Evolutionary conservation across 2,888 invertebrate species (phyloP).

Genomic region (Drosophila helvetica): DNA sequence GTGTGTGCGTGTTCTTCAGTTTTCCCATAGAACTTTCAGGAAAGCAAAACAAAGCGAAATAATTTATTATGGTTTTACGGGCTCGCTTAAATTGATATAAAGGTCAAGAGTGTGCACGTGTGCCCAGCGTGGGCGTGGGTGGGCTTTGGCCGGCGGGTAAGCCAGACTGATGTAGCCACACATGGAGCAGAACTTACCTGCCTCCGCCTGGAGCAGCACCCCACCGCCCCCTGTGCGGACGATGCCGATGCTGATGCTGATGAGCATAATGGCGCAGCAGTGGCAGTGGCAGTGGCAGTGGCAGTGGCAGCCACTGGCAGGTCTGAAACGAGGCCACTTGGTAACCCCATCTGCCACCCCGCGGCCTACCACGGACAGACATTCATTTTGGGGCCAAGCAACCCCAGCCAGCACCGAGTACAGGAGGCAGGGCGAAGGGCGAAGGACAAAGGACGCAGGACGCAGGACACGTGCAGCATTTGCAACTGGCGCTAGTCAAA

Average conservation of each 20-base stretch:
- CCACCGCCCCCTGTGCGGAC: not conserved
- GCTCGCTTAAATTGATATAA: constrained; percentile 67
- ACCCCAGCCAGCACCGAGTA: not conserved
- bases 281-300: constrained; percentile 37
- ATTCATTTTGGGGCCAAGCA: constrained; percentile 23
- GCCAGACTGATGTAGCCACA: constrained; percentile 14
- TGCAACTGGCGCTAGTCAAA: constrained; percentile 50
- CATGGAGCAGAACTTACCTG: constrained; percentile 8
- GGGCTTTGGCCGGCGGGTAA: not conserved
- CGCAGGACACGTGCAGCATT: constrained; percentile 48
- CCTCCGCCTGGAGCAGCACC: not conserved
- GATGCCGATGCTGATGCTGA: constrained; percentile 15
- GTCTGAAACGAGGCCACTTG: constrained; percentile 40
- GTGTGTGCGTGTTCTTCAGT: no score
- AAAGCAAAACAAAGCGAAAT: constrained; percentile 43
- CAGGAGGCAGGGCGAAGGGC: constrained; percentile 15
- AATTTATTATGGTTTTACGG: constrained; percentile 64
- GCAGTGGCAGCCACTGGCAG: constrained; percentile 10
- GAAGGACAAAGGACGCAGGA: constrained; percentile 3
- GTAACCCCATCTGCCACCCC: constrained; percentile 25
- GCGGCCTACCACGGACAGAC: constrained; percentile 35
- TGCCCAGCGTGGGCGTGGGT: constrained; percentile 21
- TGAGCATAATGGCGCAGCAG: constrained; percentile 52
- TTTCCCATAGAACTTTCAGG: no score
- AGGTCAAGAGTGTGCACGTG: constrained; percentile 60